Evolutionary conservation across 2,113 vertebrate genomes (phyloP).

Genomic region (Canis aureus): DNA sequence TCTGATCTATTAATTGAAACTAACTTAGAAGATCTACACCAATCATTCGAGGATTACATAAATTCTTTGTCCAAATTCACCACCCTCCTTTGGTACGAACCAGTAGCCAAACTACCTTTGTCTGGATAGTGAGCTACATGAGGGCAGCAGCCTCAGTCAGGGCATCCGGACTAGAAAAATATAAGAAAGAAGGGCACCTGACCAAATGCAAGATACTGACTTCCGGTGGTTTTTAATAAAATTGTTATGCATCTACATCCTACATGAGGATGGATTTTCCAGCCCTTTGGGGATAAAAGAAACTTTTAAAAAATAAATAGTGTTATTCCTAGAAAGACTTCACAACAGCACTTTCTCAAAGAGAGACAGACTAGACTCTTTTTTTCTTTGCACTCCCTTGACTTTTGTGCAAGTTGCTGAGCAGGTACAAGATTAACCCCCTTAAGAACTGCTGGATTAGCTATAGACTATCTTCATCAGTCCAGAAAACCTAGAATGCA

Average conservation of each 20-base stretch:
- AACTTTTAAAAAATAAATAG: not conserved
- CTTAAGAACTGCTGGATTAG: not conserved
- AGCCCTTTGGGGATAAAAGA: not conserved
- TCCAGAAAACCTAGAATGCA: not conserved
- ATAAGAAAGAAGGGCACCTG: not conserved
- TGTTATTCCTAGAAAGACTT: not conserved
- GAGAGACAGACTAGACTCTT: not conserved
- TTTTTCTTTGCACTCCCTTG: not conserved
- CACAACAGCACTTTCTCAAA: not conserved
- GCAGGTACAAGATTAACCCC: not conserved
- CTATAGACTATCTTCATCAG: not conserved
- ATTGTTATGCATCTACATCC: not conserved
- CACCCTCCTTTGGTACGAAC: not conserved
- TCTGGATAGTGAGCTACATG: not conserved
- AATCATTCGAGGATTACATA: not conserved
- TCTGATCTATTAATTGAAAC: constrained; percentile 34
- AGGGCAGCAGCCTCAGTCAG: not conserved
- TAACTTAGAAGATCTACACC: constrained; percentile 2
- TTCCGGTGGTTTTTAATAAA: constrained; percentile 50
- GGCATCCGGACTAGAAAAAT: not conserved
- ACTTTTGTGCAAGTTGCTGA: not conserved
- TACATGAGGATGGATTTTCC: not conserved
- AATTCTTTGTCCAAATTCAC: not conserved
- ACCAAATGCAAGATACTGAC: not conserved
- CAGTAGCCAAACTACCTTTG: not conserved